A percentile compares a stretch with the other conserved stretches of the same genome.
These are phyloP conservation scores for Promerops cafer DNA, from an alignment of 2,113 vertebrate genomes.

Conservation along the genomic window DNA sequence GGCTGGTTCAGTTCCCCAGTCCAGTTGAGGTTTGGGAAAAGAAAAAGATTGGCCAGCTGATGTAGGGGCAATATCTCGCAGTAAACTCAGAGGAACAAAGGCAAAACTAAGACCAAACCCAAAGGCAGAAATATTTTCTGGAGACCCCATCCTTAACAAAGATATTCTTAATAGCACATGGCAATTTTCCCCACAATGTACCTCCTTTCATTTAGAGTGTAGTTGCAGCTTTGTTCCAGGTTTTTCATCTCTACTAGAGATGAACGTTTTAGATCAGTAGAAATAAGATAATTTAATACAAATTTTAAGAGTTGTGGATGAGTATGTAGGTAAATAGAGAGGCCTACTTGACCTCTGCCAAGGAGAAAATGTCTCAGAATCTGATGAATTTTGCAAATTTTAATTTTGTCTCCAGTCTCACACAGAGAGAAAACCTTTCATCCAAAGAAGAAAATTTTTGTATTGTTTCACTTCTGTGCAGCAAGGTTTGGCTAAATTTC, in stretches of 20 bases:
- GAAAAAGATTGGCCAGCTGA: not conserved
- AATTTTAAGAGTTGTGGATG: not conserved
- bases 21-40: not conserved
- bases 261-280: not conserved
- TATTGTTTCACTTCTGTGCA: not conserved
- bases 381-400: not conserved
- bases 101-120: not conserved
- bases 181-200: not conserved
- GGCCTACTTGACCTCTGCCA: not conserved
- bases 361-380: not conserved
- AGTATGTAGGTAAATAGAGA: not conserved
- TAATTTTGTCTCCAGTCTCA: not conserved
- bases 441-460: not conserved
- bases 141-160: not conserved
- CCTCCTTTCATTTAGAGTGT: not conserved
- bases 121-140: not conserved
- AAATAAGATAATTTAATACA: not conserved
- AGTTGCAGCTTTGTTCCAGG: not conserved
- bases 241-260: not conserved
- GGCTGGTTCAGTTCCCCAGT: not conserved
- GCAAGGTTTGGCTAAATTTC: not conserved
- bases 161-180: not conserved
- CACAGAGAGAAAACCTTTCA: not conserved
- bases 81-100: not conserved
- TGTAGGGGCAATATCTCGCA: rapidly evolving